Conservation (phyloP, 1,140 invertebrate genomes). For the Venustaconcha ellipsiformis region DNA sequence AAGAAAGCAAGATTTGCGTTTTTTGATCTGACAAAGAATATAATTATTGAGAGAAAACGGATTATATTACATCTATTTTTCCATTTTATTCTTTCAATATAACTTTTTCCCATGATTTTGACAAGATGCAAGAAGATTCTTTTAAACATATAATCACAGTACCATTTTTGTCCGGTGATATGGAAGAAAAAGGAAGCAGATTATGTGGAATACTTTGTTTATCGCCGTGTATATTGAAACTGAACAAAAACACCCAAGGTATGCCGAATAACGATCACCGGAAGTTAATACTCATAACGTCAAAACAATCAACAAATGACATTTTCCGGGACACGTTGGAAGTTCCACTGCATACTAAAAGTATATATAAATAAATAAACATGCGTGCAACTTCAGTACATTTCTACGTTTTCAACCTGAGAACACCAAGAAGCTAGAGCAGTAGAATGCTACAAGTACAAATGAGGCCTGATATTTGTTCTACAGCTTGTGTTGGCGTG, state of each 20-base stretch:
- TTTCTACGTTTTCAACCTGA: too few species aligned
- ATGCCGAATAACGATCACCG: too few species aligned
- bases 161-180: background rate
- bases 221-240: background rate
- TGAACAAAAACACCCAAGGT: background rate
- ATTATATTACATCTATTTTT: too few species aligned
- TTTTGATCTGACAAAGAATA: too few species aligned
- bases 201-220: background rate
- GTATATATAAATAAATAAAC: background rate
- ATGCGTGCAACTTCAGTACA: background rate
- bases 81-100: too few species aligned
- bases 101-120: too few species aligned
- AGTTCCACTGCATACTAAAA: conserved; percentile 18
- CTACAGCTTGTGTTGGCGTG: conserved; percentile 4
- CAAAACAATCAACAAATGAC: conserved; percentile 31
- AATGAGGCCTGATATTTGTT: conserved; percentile 6
- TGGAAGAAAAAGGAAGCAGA: background rate
- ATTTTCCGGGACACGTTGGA: conserved; percentile 48
- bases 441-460: conserved; percentile 6
- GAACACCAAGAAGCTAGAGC: too few species aligned
- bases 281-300: background rate
- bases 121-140: too few species aligned
- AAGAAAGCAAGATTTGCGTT: too few species aligned
- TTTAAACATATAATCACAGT: too few species aligned
- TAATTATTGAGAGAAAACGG: too few species aligned